These are phyloP conservation scores for Drosophila nasuta DNA, from an alignment of 1,140 invertebrate species.

Conservation along the genomic window DNA sequence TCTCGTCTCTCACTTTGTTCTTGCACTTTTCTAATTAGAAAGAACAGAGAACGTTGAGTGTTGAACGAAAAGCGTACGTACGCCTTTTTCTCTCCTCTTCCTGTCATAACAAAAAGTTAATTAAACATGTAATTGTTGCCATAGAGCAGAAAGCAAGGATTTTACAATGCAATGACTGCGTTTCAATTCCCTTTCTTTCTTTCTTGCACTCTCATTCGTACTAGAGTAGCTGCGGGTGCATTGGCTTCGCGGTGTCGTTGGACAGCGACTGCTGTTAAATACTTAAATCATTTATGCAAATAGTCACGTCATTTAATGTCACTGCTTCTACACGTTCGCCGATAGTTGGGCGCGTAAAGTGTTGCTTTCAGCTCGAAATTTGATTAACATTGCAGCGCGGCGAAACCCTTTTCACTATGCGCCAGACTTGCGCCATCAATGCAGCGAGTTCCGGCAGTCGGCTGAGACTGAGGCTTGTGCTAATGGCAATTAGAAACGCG, in stretches of 20 bases:
- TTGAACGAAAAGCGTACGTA: background rate
- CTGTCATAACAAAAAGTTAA: conserved; percentile 78
- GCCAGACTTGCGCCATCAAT: too few relatives aligned
- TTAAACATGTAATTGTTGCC: conserved; percentile 79
- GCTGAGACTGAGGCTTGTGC: conserved; percentile 15
- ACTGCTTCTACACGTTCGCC: too few relatives aligned
- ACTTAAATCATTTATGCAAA: background rate
- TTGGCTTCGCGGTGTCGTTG: background rate
- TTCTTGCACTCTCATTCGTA: background rate
- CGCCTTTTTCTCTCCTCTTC: conserved; percentile 12
- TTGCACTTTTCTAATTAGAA: conserved; percentile 70
- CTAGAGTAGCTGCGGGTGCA: conserved; percentile 16
- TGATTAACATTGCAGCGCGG: conserved; percentile 54
- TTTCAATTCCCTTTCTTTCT: background rate
- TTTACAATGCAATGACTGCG: conserved; percentile 39
- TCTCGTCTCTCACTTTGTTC: background rate
- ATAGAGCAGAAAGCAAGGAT: conserved; percentile 51
- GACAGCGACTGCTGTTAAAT: background rate
- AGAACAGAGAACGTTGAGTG: background rate
- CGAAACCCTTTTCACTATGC: background rate
- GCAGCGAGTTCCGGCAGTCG: conserved; percentile 1
- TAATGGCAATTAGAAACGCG: conserved; percentile 58
- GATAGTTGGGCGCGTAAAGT: background rate
- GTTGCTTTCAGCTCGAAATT: conserved; percentile 28
- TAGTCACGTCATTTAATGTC: too few relatives aligned